Base-by-base conservation (phyloP, 2,797 vertebrate genomes). In the Microctenopoma lineatum region DNA sequence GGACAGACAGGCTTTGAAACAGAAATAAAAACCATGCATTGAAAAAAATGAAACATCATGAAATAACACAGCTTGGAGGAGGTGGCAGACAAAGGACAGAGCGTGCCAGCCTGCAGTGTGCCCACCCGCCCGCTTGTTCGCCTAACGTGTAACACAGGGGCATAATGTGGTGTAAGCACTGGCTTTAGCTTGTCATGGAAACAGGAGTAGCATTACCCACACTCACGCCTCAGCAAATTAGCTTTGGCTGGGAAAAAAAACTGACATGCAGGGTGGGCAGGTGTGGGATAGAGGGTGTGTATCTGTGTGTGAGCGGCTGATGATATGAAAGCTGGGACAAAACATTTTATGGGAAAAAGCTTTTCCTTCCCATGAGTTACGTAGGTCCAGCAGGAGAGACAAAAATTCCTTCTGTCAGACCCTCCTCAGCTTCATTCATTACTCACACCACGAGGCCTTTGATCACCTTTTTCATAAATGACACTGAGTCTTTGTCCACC, bases 191-290 rank as follows among this genome's bases (percentile, higher is more conserved):
- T 85, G 90, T 89, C 87, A 89, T 81, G 83, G 83, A 88, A 80
- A 83, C 83, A 12, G 79, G 75, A 70, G 87, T 60, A 76, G 89
- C 85, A 88, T 92, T 89, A 89, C 89, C 85, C 86, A 90, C 80
- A 90, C 90, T 90, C 86, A 86, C 84, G 80, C 84, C 87, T 90
- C 86, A 77, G 85, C 85, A 92, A 91, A 92, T 93, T 79, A 90
- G 90, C 83, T 91, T 87, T 91, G 89, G 89, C 85, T 84, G 65
- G 9, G 45, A 32, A 39, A 65, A 59, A 59, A 57, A 61, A 52
- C 47, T 34, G 41, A 58, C 34, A 59, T 2, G 32, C 66, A 42
- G 70, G 56, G 73, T 64, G 65, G 70, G 67, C 58, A 53, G 65
- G 56, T 58, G 55, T 72, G 60, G 57, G 52, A 71, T 36, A 21